These are phyloP conservation scores for Aphis craccivora DNA, from an alignment of 1,140 invertebrate genomes.

Conservation along the genomic window DNA sequence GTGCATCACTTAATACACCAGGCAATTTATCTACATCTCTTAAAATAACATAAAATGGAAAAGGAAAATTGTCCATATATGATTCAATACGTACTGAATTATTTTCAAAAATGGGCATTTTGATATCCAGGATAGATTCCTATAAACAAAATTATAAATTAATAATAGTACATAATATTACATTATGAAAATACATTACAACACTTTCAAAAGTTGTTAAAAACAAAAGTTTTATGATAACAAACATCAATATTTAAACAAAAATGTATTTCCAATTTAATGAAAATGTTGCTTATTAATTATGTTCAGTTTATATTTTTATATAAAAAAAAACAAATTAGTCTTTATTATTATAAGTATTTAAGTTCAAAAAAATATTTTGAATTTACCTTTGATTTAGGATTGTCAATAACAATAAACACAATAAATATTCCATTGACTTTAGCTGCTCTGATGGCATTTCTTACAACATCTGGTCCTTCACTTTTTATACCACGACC, in stretches of 20 bases:
- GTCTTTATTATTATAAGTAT: background rate
- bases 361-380: background rate
- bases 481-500: constrained; percentile 93
- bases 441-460: constrained; percentile 81
- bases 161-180: too few species aligned
- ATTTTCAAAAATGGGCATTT: constrained; percentile 76
- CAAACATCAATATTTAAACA: background rate
- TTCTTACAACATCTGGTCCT: constrained; percentile 78
- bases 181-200: too few species aligned
- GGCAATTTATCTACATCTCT: constrained; percentile 88
- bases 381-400: constrained; percentile 79
- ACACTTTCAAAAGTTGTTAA: too few species aligned
- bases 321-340: background rate
- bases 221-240: background rate
- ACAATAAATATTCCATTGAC: constrained; percentile 89
- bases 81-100: constrained; percentile 72
- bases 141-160: constrained; percentile 63
- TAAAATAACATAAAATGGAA: constrained; percentile 97
- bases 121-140: constrained; percentile 92
- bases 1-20: constrained; percentile 88
- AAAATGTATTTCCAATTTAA: too few species aligned
- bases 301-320: background rate
- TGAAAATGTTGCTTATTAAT: background rate
- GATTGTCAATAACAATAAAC: constrained; percentile 95
- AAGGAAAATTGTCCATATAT: constrained; percentile 96